phyloP scores from a whole-genome alignment of 2,113 vertebrate genomes.

The Ailurus styani region DNA sequence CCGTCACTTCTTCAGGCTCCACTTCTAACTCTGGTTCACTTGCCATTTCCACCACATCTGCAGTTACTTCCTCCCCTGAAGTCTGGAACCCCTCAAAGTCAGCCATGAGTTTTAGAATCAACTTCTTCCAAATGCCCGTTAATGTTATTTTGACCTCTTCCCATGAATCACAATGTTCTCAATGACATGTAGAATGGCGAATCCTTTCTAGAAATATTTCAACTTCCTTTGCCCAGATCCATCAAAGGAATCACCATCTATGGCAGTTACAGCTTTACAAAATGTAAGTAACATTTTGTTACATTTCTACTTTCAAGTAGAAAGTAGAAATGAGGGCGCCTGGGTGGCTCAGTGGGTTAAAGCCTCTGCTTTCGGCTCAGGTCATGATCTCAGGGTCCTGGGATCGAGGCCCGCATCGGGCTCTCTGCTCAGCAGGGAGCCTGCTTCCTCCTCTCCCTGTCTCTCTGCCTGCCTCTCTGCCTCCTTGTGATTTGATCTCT shows the following conservation, averaged over 20 bases:
- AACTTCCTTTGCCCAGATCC: neutral
- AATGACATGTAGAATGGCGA: neutral
- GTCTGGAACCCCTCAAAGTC: neutral
- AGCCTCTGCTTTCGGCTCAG: too few species aligned
- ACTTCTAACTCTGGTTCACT: neutral
- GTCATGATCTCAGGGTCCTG: too few species aligned
- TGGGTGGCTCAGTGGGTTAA: too few species aligned
- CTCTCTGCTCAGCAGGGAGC: too few species aligned
- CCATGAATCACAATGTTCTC: neutral
- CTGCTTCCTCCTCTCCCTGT: too few species aligned
- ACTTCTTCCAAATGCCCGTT: neutral
- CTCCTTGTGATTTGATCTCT: too few species aligned
- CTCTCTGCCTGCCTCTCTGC: too few species aligned
- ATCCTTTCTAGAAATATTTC: neutral
- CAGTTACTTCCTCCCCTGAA: neutral
- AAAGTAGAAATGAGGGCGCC: too few species aligned
- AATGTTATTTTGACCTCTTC: neutral
- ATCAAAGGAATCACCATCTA: neutral
- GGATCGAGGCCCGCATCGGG: too few species aligned
- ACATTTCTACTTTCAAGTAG: too few species aligned
- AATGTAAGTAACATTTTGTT: too few species aligned
- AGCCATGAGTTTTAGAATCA: neutral
- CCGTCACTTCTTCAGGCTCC: neutral
- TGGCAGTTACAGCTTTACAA: neutral
- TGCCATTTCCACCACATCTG: neutral